Conservation (phyloP, 2,797 vertebrate genomes). For the Squalus acanthias region DNA sequence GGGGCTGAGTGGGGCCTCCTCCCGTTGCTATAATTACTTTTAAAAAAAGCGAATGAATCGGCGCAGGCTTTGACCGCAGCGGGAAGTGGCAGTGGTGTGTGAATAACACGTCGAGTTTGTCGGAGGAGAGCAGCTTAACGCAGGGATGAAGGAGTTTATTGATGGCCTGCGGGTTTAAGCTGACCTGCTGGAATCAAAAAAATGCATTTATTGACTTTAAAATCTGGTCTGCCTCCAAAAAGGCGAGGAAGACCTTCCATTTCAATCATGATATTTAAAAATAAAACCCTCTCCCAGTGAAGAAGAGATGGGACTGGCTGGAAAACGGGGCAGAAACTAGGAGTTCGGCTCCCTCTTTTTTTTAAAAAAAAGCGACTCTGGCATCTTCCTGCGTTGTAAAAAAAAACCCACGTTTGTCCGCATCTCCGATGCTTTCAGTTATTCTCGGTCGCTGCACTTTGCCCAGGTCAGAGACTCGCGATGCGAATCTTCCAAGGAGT, state of each 20-base stretch:
- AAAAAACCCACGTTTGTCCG: too few relatives aligned
- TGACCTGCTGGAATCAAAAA: not conserved
- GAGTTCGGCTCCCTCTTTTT: not conserved
- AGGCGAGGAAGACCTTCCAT: not conserved
- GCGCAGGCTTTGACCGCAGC: not conserved
- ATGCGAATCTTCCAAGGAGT: too few relatives aligned
- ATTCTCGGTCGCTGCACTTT: too few relatives aligned
- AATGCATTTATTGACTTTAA: not conserved
- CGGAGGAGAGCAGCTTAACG: not conserved
- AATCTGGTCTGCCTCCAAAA: not conserved
- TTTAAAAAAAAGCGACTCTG: too few relatives aligned
- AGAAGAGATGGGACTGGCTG: not conserved
- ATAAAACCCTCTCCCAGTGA: not conserved
- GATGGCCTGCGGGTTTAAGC: not conserved
- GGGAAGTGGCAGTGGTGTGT: not conserved
- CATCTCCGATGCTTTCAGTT: too few relatives aligned
- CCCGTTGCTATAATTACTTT: not conserved
- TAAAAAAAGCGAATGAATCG: not conserved
- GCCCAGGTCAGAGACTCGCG: too few relatives aligned
- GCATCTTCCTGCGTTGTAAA: too few relatives aligned
- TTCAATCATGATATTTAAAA: not conserved
- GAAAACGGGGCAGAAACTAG: not conserved
- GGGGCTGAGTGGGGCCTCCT: not conserved
- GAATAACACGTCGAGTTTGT: not conserved
- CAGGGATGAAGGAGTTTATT: not conserved